Conservation (phyloP, 2,888 invertebrate species). For the Tuta absoluta region DNA sequence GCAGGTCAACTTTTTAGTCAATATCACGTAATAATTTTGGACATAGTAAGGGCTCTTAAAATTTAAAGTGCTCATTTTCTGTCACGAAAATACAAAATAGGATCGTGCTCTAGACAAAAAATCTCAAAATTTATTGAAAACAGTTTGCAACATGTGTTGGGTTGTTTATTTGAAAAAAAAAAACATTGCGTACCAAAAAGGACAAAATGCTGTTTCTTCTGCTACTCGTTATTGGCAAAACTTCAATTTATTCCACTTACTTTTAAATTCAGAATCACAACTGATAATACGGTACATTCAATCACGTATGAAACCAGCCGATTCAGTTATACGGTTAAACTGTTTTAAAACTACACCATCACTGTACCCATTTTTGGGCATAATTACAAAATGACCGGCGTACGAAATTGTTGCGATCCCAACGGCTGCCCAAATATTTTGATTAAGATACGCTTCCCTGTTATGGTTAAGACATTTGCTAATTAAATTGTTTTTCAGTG, state of each 20-base stretch:
- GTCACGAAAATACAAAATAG: too few species aligned
- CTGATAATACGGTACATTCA: constrained; percentile 6
- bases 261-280: too few species aligned
- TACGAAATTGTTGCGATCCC: constrained; percentile 12
- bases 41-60: too few species aligned
- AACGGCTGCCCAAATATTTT: constrained; percentile 22
- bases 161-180: too few species aligned
- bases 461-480: constrained; percentile 11
- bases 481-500: constrained; percentile 18
- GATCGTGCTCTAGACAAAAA: too few species aligned
- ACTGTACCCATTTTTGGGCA: constrained; percentile 13
- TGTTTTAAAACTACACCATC: neutral
- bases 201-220: too few species aligned
- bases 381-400: constrained; percentile 23
- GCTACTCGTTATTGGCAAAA: neutral
- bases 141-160: too few species aligned
- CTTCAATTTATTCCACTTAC: neutral
- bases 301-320: constrained; percentile 4
- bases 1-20: too few species aligned
- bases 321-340: neutral
- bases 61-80: too few species aligned
- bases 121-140: too few species aligned
- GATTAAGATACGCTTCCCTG: constrained; percentile 18
- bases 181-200: too few species aligned
- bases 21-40: too few species aligned